phyloP scores from a whole-genome alignment of 2,888 invertebrate species.

The Cephus spinipes region DNA sequence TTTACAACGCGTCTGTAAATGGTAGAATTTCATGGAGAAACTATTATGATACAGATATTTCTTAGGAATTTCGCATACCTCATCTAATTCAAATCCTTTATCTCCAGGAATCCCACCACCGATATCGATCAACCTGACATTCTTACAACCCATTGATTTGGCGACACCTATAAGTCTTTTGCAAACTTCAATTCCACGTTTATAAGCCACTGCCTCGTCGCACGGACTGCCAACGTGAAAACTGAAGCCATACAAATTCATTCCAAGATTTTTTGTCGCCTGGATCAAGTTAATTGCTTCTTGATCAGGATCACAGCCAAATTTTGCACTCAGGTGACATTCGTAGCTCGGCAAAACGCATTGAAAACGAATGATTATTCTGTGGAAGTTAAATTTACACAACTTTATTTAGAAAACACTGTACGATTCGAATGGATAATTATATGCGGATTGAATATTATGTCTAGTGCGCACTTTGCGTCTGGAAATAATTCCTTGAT shows the following conservation, averaged over 20 bases:
- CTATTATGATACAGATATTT: not conserved
- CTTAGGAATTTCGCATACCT: conserved; percentile 51
- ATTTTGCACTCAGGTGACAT: conserved; percentile 50
- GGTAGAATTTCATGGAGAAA: not conserved
- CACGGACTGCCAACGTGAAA: conserved; percentile 60
- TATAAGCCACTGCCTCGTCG: conserved; percentile 67
- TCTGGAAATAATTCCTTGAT: conserved; percentile 68
- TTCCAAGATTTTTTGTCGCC: conserved; percentile 43
- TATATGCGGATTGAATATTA: too few species aligned
- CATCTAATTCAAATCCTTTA: conserved; percentile 62
- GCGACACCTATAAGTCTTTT: conserved; percentile 68
- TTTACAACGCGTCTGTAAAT: not conserved
- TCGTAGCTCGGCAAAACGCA: conserved; percentile 43
- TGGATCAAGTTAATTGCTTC: conserved; percentile 50
- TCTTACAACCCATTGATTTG: conserved; percentile 67
- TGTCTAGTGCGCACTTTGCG: conserved; percentile 60
- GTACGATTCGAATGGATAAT: too few species aligned
- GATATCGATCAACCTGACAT: conserved; percentile 70
- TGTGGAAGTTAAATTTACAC: conserved; percentile 16
- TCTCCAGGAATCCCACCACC: conserved; percentile 73
- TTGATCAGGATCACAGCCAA: conserved; percentile 53
- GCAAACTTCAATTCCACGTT: conserved; percentile 69
- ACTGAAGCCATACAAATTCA: conserved; percentile 58
- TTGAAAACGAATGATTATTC: conserved; percentile 54
- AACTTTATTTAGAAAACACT: not conserved